Evolutionary conservation across 2,888 invertebrate genomes (phyloP).

Genomic region (Ariolimax columbianus): DNA sequence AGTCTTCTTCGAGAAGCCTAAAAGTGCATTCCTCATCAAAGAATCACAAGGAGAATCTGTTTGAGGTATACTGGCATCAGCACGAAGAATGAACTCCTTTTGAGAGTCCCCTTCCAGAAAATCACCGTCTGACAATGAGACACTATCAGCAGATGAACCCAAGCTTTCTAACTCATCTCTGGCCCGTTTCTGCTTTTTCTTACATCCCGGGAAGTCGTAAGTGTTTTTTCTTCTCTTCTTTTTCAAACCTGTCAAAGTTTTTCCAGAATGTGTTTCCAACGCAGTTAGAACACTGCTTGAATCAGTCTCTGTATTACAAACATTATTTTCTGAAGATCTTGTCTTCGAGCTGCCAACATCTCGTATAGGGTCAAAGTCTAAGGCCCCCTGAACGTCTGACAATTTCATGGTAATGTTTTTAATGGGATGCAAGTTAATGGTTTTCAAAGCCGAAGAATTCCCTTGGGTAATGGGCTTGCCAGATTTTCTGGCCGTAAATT

Average conservation of each 20-base stretch:
- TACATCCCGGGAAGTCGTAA: conserved; percentile 57
- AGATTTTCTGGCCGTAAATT: conserved; percentile 51
- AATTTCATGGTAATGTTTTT: conserved; percentile 59
- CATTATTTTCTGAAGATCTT: conserved; percentile 15
- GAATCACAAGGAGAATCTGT: conserved; percentile 56
- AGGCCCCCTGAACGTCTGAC: conserved; percentile 58
- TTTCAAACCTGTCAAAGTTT: conserved; percentile 35
- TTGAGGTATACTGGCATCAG: conserved; percentile 9
- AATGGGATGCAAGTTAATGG: conserved; percentile 60
- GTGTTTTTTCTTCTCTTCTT: conserved; percentile 52
- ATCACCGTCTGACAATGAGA: conserved; percentile 42
- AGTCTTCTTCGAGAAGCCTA: conserved; percentile 51
- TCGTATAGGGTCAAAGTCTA: conserved; percentile 49
- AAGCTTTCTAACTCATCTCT: conserved; percentile 30
- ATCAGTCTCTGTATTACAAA: conserved; percentile 24
- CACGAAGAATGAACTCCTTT: background rate
- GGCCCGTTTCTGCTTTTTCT: conserved; percentile 50
- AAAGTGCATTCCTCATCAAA: conserved; percentile 58
- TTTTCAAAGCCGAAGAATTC: conserved; percentile 53
- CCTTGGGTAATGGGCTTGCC: conserved; percentile 54
- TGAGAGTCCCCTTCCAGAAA: conserved; percentile 12
- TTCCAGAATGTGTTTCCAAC: conserved; percentile 7
- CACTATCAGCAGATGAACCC: conserved; percentile 45
- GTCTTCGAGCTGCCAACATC: conserved; percentile 24
- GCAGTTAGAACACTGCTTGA: background rate